Conservation (phyloP, 2,797 vertebrate genomes). For the Sebastes paucispinis region DNA sequence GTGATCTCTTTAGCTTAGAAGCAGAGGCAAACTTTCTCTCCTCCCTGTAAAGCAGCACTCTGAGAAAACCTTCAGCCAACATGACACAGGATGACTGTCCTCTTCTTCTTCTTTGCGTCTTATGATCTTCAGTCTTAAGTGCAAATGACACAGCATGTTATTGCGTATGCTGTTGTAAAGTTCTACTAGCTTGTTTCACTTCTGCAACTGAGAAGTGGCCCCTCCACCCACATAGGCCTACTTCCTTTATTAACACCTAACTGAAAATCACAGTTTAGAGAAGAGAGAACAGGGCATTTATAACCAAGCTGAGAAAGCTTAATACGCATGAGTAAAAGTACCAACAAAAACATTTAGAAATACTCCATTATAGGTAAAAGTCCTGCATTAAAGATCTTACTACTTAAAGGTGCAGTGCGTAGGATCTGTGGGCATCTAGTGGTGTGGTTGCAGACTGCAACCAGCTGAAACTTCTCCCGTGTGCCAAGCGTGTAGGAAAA, state of each 20-base stretch:
- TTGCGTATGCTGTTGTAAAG: neutral
- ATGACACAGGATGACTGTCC: slow-evolving; percentile 33
- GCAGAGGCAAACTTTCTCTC: slow-evolving; percentile 32
- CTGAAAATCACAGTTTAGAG: slow-evolving; percentile 14
- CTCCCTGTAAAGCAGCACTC: slow-evolving; percentile 62
- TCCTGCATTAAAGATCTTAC: neutral
- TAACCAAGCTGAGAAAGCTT: neutral
- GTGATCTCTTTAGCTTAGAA: slow-evolving; percentile 7
- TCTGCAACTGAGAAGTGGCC: slow-evolving; percentile 53
- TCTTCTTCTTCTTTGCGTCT: neutral
- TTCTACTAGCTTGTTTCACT: slow-evolving; percentile 65
- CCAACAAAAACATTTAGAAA: neutral
- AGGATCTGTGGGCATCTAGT: too few species aligned
- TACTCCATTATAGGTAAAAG: neutral
- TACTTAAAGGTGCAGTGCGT: too few species aligned
- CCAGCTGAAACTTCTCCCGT: too few species aligned
- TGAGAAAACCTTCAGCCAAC: slow-evolving; percentile 74
- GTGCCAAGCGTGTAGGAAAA: too few species aligned
- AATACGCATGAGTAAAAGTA: neutral
- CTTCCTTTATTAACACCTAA: slow-evolving; percentile 61
- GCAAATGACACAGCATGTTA: neutral
- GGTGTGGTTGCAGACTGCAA: too few species aligned
- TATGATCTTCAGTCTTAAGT: neutral
- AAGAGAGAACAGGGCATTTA: slow-evolving; percentile 11
- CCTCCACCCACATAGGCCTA: slow-evolving; percentile 22